phyloP scores from a whole-genome alignment of 1,140 invertebrate genomes.

The Philotrypesis tridentata region DNA sequence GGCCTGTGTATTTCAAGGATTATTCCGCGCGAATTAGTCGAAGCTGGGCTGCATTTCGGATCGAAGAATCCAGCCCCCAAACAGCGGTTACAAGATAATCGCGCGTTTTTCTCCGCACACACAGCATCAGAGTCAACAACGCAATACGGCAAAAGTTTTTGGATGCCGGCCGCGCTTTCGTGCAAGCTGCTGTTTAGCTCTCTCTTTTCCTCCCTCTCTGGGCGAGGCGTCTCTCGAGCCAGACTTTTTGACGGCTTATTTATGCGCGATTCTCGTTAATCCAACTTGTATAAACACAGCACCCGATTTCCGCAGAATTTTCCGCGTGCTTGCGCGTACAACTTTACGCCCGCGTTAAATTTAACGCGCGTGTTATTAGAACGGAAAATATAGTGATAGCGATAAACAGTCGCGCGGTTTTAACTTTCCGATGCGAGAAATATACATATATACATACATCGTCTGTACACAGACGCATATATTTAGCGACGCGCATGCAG shows the following conservation, averaged over 20 bases:
- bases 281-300: neutral
- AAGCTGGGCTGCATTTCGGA: neutral
- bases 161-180: neutral
- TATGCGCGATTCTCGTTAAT: neutral
- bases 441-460: no score
- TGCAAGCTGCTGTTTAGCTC: neutral
- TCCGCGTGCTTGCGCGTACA: neutral
- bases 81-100: neutral
- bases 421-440: no score
- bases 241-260: neutral
- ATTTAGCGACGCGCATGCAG: neutral
- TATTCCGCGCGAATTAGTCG: no score
- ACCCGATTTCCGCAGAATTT: neutral
- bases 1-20: no score
- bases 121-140: neutral
- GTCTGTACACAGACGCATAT: no score
- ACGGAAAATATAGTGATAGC: no score
- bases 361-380: neutral
- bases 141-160: neutral
- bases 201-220: no score
- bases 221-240: neutral
- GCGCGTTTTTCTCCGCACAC: neutral
- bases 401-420: no score
- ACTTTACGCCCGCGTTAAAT: neutral
- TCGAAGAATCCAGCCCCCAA: neutral